phyloP scores from a whole-genome alignment of 2,797 vertebrate species.

The Pyrocephalus nanus region DNA sequence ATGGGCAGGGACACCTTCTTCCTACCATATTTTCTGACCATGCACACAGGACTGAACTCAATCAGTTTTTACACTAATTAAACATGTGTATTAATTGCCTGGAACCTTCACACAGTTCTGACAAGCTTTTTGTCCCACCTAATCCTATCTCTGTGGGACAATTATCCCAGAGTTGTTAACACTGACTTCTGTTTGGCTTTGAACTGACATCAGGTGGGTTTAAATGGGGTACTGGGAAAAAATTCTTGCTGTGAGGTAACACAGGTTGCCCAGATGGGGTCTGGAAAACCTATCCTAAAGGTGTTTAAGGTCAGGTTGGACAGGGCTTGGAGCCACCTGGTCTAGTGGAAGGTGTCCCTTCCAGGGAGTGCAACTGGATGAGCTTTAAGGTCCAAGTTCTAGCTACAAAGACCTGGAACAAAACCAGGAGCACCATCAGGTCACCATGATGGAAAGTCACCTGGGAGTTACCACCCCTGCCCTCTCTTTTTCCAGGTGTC shows the following conservation, averaged over 20 bases:
- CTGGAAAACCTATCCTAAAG: background rate
- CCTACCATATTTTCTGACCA: background rate
- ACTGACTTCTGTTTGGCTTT: background rate
- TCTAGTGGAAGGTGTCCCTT: background rate
- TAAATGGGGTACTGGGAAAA: background rate
- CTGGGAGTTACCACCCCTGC: background rate
- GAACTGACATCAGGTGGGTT: background rate
- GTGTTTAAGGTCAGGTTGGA: background rate
- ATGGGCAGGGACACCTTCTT: background rate
- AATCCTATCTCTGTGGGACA: background rate
- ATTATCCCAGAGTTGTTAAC: background rate
- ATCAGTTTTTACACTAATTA: background rate
- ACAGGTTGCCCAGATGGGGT: background rate
- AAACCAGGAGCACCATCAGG: background rate
- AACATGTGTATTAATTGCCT: background rate
- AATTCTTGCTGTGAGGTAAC: background rate
- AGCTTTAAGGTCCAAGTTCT: background rate
- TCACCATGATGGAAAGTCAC: background rate
- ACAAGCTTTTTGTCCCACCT: background rate
- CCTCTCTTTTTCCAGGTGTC: constrained; percentile 1
- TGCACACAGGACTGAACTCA: background rate
- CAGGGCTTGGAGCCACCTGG: background rate
- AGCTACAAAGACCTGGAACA: background rate
- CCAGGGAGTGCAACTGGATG: background rate
- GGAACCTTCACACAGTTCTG: background rate